Percentiles rank a stretch among this genome's conserved stretches.
Conservation (phyloP, 2,113 vertebrate species). For the Pelusios castaneus region DNA sequence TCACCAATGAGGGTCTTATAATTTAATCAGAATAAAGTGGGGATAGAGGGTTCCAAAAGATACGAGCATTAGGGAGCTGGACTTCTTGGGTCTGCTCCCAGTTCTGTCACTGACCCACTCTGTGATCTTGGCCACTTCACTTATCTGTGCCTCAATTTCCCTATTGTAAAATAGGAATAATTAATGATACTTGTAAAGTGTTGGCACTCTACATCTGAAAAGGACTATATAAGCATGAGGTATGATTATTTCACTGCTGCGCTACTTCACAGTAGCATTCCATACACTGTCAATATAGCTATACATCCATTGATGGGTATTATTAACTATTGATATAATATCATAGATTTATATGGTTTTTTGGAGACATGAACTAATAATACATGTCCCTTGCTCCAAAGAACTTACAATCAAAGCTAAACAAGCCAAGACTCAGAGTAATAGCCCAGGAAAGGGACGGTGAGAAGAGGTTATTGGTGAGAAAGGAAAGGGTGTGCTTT, state of each 20-base stretch:
- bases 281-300: background rate
- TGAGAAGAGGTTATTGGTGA: too few relatives aligned
- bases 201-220: background rate
- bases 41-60: background rate
- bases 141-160: background rate
- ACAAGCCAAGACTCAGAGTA: too few relatives aligned
- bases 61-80: too few relatives aligned
- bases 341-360: too few relatives aligned
- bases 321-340: too few relatives aligned
- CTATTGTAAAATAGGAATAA: background rate
- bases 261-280: background rate
- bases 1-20: background rate
- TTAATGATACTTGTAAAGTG: background rate
- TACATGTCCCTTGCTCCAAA: too few relatives aligned
- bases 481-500: too few relatives aligned
- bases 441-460: too few relatives aligned
- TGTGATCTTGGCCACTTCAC: background rate
- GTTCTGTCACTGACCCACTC: background rate
- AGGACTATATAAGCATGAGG: background rate
- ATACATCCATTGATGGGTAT: too few relatives aligned
- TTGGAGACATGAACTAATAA: too few relatives aligned
- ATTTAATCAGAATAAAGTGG: background rate
- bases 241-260: background rate
- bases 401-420: too few relatives aligned
- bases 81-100: too few relatives aligned